Base-by-base conservation (phyloP, 2,888 invertebrate species). In the Caenorhabditis imperialis region DNA sequence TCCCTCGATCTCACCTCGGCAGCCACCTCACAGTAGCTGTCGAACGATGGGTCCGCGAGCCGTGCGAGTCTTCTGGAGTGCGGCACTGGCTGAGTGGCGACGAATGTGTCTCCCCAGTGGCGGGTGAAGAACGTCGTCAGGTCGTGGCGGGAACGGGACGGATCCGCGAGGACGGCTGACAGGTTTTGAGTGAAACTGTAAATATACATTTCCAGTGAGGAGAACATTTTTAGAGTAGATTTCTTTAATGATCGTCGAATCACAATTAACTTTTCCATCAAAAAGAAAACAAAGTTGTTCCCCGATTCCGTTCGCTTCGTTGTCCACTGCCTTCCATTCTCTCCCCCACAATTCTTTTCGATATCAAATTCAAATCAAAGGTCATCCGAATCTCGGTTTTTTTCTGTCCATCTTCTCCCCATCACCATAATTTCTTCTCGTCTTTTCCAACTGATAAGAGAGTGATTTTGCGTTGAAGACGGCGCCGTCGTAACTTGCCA, bases 91-190 rank as follows among this genome's bases (percentile, higher is more conserved):
- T 91, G 53, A 10, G 70, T 92, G 77, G 96, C 96, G 20, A 95
- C 92, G 89, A 99, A 99, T 70, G 92, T 91, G 86, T 96, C 96
- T 45, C 99, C 98, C 98, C 98, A 99, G 75, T 95, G 95, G 89
- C 94, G 95, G 0, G 96, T 96, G 88, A 99, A 96, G 88, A 99
- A 95, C 89, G 96, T 91, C 77, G 92, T 92, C 89, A 94, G 93
- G 89, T 95, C 97, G 79, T 95, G 93, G 87, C 93, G 92, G 33
- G 88, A 85, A 30, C 89, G 88, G 77, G 93, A 51, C 44, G 87
- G 85, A 72, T 86, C 87, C 6, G 83, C 67, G 1, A 87, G 77
- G 6, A 86, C 87, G 1, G 86, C 82, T 14, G 87, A 83, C 30
- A 87, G 75, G 55, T 86, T 86, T 61, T 86, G 86, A 6, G 84